phyloP scores from a whole-genome alignment of 2,888 invertebrate genomes.

The Arrhopalites spinosus region DNA sequence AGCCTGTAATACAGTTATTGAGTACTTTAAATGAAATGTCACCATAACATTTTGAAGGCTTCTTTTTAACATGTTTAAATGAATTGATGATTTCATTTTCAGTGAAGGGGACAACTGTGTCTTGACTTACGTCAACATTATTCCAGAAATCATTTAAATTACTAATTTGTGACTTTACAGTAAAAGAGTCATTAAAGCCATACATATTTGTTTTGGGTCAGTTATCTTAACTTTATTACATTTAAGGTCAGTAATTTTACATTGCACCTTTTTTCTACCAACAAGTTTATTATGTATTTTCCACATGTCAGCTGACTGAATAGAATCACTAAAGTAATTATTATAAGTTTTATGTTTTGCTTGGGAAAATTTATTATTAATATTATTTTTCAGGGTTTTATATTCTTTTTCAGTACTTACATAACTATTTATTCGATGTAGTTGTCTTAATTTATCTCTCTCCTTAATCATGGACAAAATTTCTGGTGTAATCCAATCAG shows the following conservation, averaged over 20 bases:
- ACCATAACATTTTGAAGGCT: neutral
- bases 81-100: neutral
- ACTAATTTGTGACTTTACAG: neutral
- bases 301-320: neutral
- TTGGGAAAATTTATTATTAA: neutral
- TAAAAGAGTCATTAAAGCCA: neutral
- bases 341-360: neutral
- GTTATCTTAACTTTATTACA: neutral
- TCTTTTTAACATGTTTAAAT: neutral
- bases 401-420: neutral
- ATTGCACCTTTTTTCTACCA: neutral
- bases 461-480: too few relatives aligned
- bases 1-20: neutral
- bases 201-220: neutral
- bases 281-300: neutral
- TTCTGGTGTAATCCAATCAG: too few relatives aligned
- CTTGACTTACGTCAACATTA: neutral
- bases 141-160: neutral
- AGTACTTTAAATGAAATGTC: neutral
- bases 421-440: neutral
- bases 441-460: too few relatives aligned
- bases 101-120: neutral
- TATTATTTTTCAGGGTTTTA: neutral
- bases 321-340: neutral
- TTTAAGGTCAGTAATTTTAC: neutral